These are phyloP conservation scores for Psettodes erumei DNA, from an alignment of 2,113 vertebrate genomes.

Conservation along the genomic window DNA sequence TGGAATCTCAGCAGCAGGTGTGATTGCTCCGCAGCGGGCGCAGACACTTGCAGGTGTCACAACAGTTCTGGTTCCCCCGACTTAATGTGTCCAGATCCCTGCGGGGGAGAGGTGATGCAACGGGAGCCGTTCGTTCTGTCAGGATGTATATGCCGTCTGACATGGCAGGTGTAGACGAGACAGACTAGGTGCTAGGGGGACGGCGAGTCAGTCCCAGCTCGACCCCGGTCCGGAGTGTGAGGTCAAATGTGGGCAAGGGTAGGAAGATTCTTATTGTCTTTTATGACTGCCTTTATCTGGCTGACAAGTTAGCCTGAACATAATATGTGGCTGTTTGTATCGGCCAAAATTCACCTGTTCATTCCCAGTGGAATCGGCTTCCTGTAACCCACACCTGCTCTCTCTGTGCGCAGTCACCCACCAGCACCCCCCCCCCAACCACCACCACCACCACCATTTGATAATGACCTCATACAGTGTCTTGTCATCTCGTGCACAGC, in stretches of 20 bases:
- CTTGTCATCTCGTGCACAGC: conserved; percentile 35
- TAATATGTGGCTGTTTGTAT: conserved; percentile 3
- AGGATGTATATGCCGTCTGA: conserved; percentile 33
- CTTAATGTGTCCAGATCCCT: conserved; percentile 65
- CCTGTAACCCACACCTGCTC: conserved; percentile 46
- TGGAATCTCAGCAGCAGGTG: conserved; percentile 43
- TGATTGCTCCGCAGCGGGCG: conserved; percentile 40
- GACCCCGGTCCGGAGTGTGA: conserved; percentile 39
- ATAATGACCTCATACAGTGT: conserved; percentile 42
- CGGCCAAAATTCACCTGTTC: conserved; percentile 14
- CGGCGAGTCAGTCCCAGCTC: conserved; percentile 29
- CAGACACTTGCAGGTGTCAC: conserved; percentile 65
- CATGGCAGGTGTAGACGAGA: conserved; percentile 47
- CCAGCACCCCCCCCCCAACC: conserved; percentile 24
- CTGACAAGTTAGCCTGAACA: not conserved
- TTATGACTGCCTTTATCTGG: not conserved
- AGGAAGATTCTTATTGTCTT: not conserved
- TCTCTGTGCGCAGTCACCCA: conserved; percentile 5
- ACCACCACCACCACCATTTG: conserved; percentile 24
- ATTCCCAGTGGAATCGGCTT: not conserved
- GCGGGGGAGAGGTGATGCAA: conserved; percentile 59
- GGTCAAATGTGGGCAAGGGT: conserved; percentile 53
- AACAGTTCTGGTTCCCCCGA: conserved; percentile 28
- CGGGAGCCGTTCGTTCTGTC: conserved; percentile 66
- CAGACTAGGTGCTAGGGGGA: conserved; percentile 9